Evolutionary conservation across 2,113 vertebrate genomes (phyloP), one percentile per base, ranked within the genome.

Genomic region (Neodon shergylaensis): DNA sequence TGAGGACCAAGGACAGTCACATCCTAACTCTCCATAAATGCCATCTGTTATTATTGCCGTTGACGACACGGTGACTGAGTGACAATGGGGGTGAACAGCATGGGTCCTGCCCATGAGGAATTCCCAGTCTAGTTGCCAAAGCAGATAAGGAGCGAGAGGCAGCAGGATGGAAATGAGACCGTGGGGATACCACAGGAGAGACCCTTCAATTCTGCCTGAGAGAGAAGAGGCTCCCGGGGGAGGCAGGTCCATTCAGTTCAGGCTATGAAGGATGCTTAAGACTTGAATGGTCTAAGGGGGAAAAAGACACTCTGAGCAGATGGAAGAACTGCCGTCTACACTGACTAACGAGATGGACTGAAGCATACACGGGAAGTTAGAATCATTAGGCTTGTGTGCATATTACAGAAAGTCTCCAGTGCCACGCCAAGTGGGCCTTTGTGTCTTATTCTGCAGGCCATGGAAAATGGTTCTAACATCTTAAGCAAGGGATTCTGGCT

Each of bases 401-500:
- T 87, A 10, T 22, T 31, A 33, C 79, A 44, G 68, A 39, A n/a
- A 22, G 42, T 36, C 28, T 82, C 73, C 73, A 81, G 61, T 44
- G 65, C 63, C 33, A 39, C 74, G 52, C 52, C 96, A 93, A 90
- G 28, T 1, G 49, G 84, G 44, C 31, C 9, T 79, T 72, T 84
- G 78, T 5, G 44, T 90, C 87, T 95, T 73, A 74, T 83, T 63
- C 83, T 31, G 0, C 24, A 58, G 90, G 91, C 58, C 36, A 2
- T 10, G 47, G 36, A 63, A 54, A 89, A 3, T 21, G 49, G 33
- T 36, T 95, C 26, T 63, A 89, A 82, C 26, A 4, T 70, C 91
- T 93, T 79, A 79, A 95, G 47, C 73, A 79, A 94, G 44, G 28
- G 36, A 86, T 26, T 83, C 47, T 26, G 47, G 77, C 88, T 24